A percentile compares a stretch with the other conserved stretches of the same genome.
These are phyloP conservation scores for Brachyrhaphis roseni DNA, from an alignment of 2,797 vertebrate species.

Conservation along the genomic window DNA sequence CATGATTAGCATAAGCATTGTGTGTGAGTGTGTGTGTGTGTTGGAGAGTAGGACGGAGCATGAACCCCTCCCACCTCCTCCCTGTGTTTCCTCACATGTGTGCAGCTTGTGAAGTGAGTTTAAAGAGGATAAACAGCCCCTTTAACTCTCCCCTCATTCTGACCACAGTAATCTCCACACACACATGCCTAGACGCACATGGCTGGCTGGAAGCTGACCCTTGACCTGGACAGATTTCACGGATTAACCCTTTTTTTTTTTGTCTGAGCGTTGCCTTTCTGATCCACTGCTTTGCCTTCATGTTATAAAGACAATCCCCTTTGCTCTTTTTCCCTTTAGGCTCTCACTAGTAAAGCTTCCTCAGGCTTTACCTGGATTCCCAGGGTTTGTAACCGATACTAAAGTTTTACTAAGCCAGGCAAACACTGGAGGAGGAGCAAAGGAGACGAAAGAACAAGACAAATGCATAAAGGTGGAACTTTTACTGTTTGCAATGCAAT, in stretches of 20 bases:
- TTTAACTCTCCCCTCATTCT: conserved; percentile 70
- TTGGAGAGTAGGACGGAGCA: conserved; percentile 27
- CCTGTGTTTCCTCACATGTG: conserved; percentile 54
- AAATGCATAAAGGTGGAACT: neutral
- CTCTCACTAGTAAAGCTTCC: conserved; percentile 87
- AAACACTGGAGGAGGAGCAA: conserved; percentile 68
- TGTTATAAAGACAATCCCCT: conserved; percentile 78
- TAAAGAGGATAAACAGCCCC: conserved; percentile 74
- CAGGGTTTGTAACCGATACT: conserved; percentile 55
- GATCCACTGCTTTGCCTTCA: conserved; percentile 90
- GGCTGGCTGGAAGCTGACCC: conserved; percentile 90
- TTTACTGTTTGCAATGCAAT: neutral
- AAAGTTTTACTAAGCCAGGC: conserved; percentile 70
- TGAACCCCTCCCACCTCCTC: neutral
- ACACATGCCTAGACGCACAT: conserved; percentile 82
- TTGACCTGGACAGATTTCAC: conserved; percentile 91
- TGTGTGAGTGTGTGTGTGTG: conserved; percentile 27
- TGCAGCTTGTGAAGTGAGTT: conserved; percentile 72
- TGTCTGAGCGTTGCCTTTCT: conserved; percentile 82
- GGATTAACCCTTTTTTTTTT: conserved; percentile 90
- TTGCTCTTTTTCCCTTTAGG: conserved; percentile 47
- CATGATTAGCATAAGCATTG: conserved; percentile 63
- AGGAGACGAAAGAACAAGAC: conserved; percentile 71
- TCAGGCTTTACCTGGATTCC: conserved; percentile 86
- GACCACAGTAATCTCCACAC: conserved; percentile 60